Conservation (phyloP, 2,797 vertebrate genomes). For the Taenioides sp. region DNA sequence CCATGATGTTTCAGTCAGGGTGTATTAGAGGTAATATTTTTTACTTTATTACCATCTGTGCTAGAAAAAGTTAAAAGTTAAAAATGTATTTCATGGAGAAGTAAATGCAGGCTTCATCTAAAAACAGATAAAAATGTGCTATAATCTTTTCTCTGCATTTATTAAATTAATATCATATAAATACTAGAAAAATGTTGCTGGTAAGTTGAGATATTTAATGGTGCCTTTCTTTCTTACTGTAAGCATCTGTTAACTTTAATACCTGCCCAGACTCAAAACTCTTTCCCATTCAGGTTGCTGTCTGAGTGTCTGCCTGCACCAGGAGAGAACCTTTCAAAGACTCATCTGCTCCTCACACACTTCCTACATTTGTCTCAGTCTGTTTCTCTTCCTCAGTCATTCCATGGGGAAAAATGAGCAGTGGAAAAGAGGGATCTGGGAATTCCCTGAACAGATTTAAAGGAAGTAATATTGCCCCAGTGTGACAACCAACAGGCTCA, state of each 20-base stretch:
- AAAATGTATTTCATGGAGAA: neutral
- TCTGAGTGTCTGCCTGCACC: constrained; percentile 50
- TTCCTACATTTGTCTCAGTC: constrained; percentile 31
- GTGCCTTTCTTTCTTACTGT: constrained; percentile 16
- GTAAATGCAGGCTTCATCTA: neutral
- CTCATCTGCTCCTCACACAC: constrained; percentile 43
- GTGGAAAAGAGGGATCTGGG: constrained; percentile 7
- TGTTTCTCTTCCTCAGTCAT: constrained; percentile 23
- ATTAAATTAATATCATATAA: too few species aligned
- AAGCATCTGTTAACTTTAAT: constrained; percentile 55
- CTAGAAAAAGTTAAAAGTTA: neutral
- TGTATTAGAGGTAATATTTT: too few species aligned
- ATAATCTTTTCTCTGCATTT: too few species aligned
- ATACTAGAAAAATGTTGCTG: too few species aligned
- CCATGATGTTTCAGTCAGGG: neutral
- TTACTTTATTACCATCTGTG: too few species aligned
- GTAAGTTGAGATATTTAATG: neutral
- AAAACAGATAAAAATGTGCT: too few species aligned
- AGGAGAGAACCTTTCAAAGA: constrained; percentile 62
- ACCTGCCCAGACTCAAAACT: constrained; percentile 54
- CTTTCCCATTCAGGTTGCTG: constrained; percentile 40
- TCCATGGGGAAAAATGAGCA: constrained; percentile 20
- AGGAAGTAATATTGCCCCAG: constrained; percentile 26
- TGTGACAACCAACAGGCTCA: constrained; percentile 9
- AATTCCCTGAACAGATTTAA: constrained; percentile 19